Conservation (phyloP, 2,797 vertebrate species). For the Pipistrellus nathusii region DNA sequence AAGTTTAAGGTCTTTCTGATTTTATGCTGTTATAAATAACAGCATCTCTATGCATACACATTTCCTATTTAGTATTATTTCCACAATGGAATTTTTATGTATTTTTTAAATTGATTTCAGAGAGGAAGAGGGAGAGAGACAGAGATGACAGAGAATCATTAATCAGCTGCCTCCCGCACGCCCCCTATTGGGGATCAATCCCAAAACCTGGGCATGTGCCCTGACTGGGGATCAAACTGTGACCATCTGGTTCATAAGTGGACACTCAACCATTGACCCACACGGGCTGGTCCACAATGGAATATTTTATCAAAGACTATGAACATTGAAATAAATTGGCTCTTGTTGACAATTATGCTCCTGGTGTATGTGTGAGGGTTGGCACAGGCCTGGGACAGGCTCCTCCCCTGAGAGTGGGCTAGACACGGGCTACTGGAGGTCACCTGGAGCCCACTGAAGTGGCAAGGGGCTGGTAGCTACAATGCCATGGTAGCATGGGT, state of each 20-base stretch:
- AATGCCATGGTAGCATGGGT: accelerated
- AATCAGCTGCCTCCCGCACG: no score
- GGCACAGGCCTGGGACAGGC: no score
- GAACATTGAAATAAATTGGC: background rate
- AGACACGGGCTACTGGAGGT: background rate
- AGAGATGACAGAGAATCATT: no score
- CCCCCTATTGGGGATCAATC: no score
- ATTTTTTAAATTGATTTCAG: no score
- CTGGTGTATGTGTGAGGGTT: no score
- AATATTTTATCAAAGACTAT: background rate
- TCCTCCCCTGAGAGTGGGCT: no score
- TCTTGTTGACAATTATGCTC: accelerated
- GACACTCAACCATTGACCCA: no score
- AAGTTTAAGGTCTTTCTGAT: background rate
- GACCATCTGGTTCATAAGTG: no score
- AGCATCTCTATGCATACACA: accelerated
- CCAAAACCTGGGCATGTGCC: no score
- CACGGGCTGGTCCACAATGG: background rate
- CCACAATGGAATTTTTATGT: background rate
- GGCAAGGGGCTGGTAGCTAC: accelerated
- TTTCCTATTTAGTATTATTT: background rate
- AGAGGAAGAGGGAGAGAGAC: no score
- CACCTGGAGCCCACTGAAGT: background rate
- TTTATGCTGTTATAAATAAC: accelerated
- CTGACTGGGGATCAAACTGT: no score